These are phyloP conservation scores for Heteromyza rotundicornis DNA, from an alignment of 2,888 invertebrate species.

Conservation along the genomic window DNA sequence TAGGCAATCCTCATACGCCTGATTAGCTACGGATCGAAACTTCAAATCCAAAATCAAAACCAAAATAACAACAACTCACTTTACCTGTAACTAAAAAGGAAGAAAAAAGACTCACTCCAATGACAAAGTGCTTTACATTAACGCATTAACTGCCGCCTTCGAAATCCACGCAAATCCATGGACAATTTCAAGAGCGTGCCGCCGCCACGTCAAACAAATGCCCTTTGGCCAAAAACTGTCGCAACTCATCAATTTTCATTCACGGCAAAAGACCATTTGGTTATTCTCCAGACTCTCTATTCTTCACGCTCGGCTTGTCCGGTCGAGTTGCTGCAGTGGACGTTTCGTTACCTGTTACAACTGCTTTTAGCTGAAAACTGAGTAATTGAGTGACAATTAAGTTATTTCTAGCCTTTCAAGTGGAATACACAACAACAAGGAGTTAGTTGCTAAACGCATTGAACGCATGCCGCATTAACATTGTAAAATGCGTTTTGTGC, in stretches of 20 bases:
- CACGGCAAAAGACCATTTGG: conserved; percentile 28
- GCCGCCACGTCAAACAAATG: conserved; percentile 27
- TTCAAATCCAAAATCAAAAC: too few species aligned
- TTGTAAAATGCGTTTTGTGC: background rate
- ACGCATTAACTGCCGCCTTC: conserved; percentile 3
- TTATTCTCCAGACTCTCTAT: conserved; percentile 40
- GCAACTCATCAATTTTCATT: conserved; percentile 54
- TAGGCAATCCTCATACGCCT: too few species aligned
- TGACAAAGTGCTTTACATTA: conserved; percentile 22
- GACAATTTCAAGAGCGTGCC: background rate
- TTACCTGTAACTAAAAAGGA: too few species aligned
- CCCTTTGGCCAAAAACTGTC: conserved; percentile 56
- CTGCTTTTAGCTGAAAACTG: conserved; percentile 57
- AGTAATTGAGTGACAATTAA: conserved; percentile 62
- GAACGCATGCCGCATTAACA: background rate
- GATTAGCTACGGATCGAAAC: too few species aligned
- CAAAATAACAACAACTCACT: too few species aligned
- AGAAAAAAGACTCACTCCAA: background rate
- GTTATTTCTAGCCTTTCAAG: conserved; percentile 49
- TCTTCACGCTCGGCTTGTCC: conserved; percentile 37
- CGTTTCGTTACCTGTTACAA: conserved; percentile 34
- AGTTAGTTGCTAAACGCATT: background rate
- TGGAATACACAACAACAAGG: background rate
- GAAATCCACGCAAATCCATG: background rate
- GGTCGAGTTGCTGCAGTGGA: conserved; percentile 7